Evolutionary conservation across 2,113 vertebrate genomes (phyloP).

Genomic region (Zapornia atra): DNA sequence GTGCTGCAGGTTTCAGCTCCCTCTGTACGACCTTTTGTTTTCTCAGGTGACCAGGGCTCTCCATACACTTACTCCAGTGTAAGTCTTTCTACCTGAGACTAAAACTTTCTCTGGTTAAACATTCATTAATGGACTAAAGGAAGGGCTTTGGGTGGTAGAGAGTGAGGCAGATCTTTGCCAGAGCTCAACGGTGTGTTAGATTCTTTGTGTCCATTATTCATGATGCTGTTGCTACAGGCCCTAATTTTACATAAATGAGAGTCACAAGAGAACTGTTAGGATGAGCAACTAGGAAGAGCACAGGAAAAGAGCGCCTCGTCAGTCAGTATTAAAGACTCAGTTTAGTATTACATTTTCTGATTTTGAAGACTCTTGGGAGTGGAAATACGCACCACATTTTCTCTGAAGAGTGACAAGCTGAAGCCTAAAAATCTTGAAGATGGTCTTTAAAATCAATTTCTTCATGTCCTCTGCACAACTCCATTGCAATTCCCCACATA

Average conservation of each 20-base stretch:
- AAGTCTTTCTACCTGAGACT: not conserved
- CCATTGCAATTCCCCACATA: not conserved
- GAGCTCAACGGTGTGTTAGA: not conserved
- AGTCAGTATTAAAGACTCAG: not conserved
- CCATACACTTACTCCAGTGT: not conserved
- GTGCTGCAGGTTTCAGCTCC: not conserved
- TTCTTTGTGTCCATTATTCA: conserved; percentile 51
- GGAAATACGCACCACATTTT: not conserved
- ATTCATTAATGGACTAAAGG: not conserved
- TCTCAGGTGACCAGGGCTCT: not conserved
- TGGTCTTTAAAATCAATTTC: not conserved
- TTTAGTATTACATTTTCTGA: not conserved
- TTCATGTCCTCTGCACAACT: not conserved
- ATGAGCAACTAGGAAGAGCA: not conserved
- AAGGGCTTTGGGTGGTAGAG: not conserved
- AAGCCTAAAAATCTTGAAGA: not conserved
- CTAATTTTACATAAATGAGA: conserved; percentile 41
- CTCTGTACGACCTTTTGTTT: not conserved
- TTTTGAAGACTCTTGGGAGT: not conserved
- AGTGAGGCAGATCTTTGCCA: not conserved
- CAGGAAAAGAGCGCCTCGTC: not conserved
- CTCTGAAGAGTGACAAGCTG: not conserved
- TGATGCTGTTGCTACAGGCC: conserved; percentile 28
- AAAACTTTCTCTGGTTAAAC: not conserved
- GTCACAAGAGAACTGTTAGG: conserved; percentile 38